Conservation (phyloP, 2,797 vertebrate genomes). For the Lindbergichthys nudifrons region DNA sequence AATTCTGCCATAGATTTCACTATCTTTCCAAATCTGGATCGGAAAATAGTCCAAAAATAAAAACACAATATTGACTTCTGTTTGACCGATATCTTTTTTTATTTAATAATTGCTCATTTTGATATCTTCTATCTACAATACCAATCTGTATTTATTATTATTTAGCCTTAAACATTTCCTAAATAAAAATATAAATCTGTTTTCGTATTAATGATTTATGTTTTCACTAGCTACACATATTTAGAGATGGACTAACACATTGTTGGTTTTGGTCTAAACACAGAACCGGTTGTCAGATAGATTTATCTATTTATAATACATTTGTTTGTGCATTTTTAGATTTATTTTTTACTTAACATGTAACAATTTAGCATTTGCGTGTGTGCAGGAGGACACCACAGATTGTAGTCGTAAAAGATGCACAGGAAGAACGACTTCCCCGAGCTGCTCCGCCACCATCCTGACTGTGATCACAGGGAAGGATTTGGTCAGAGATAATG, state of each 20-base stretch:
- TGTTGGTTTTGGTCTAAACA: not conserved
- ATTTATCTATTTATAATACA: not conserved
- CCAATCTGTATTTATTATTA: not conserved
- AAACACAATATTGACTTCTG: not conserved
- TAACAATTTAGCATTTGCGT: not conserved
- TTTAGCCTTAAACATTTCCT: too few relatives aligned
- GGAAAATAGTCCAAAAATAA: not conserved
- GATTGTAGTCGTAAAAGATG: constrained; percentile 21
- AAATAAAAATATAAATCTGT: not conserved
- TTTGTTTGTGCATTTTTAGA: not conserved
- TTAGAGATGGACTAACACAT: not conserved
- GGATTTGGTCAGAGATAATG: constrained; percentile 73
- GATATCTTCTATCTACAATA: not conserved
- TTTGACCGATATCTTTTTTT: not conserved
- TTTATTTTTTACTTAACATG: too few relatives aligned
- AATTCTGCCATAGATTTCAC: not conserved
- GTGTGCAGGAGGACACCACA: not conserved
- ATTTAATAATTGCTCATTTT: too few relatives aligned
- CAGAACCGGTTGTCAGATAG: not conserved
- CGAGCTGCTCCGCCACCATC: constrained; percentile 45
- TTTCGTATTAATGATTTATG: not conserved
- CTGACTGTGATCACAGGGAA: constrained; percentile 70
- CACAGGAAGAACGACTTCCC: constrained; percentile 49
- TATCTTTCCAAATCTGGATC: not conserved
- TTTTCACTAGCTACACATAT: not conserved